These are phyloP conservation scores for Medauroidea extradentata DNA, from an alignment of 1,140 invertebrate genomes.

Conservation along the genomic window DNA sequence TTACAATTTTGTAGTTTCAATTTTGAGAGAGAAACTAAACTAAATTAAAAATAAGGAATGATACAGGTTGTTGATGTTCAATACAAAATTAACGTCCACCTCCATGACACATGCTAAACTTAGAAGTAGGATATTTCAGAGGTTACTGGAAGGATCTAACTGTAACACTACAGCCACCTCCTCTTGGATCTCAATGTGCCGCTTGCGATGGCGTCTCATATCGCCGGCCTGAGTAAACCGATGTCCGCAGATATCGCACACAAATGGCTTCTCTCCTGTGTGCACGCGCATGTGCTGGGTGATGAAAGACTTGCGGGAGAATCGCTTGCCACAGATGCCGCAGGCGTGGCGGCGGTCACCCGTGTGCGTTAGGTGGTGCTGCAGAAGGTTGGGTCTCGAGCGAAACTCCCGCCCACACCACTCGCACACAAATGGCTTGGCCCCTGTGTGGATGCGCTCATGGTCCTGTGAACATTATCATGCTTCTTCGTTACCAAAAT, in stretches of 20 bases:
- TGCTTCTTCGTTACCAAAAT: no score
- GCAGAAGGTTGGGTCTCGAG: constrained; percentile 11
- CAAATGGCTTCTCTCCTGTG: constrained; percentile 65
- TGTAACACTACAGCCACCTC: not conserved
- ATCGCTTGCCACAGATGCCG: constrained; percentile 49
- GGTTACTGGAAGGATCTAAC: no score
- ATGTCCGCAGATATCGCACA: constrained; percentile 39
- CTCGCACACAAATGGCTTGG: constrained; percentile 50
- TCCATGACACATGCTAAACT: no score
- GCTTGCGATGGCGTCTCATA: constrained; percentile 34
- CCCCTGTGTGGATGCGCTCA: constrained; percentile 48
- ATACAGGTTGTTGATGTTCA: no score
- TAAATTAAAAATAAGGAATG: no score
- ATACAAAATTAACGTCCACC: no score
- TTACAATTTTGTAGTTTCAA: no score
- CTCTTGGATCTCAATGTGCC: constrained; percentile 24
- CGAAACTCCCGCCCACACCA: constrained; percentile 51
- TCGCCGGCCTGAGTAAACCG: constrained; percentile 41
- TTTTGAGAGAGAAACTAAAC: no score
- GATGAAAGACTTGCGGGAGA: constrained; percentile 37
- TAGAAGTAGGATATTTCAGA: no score
- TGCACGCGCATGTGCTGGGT: constrained; percentile 63
- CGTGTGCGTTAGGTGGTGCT: constrained; percentile 12
- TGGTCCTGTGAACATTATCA: no score
- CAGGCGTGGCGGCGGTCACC: constrained; percentile 36